phyloP scores from a whole-genome alignment of 2,113 vertebrate genomes.

The Galbula dea region DNA sequence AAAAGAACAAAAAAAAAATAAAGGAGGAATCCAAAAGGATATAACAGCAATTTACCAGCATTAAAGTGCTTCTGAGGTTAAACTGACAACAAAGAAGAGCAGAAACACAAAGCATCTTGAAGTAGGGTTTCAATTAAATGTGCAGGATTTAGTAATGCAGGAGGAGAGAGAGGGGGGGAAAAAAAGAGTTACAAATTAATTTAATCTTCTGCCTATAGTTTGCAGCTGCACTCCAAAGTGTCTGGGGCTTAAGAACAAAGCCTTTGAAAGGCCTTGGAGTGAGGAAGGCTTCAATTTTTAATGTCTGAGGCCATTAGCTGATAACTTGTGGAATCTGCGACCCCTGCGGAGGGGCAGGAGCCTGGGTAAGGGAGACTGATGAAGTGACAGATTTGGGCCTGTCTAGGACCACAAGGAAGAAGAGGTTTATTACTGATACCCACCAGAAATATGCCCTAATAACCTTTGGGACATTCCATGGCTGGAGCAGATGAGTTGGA shows the following conservation, averaged over 20 bases:
- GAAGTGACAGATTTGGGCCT: slow-evolving; percentile 71
- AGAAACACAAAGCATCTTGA: slow-evolving; percentile 75
- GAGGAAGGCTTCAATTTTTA: slow-evolving; percentile 81
- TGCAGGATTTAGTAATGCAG: slow-evolving; percentile 77
- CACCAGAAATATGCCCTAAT: slow-evolving; percentile 71
- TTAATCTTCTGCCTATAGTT: slow-evolving; percentile 87
- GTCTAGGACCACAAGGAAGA: slow-evolving; percentile 59
- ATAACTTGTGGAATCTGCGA: slow-evolving; percentile 82
- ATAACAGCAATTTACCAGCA: slow-evolving; percentile 76
- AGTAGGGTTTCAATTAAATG: slow-evolving; percentile 84
- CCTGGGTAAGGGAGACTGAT: slow-evolving; percentile 74
- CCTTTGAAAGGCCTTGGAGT: slow-evolving; percentile 77
- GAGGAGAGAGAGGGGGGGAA: neutral
- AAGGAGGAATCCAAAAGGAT: slow-evolving; percentile 70
- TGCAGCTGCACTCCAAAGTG: slow-evolving; percentile 76
- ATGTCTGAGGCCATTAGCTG: slow-evolving; percentile 88
- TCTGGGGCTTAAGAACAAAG: slow-evolving; percentile 80
- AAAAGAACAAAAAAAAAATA: neutral
- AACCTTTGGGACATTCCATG: slow-evolving; percentile 68
- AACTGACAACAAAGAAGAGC: slow-evolving; percentile 74
- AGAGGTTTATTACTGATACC: slow-evolving; percentile 69
- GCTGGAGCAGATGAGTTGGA: slow-evolving; percentile 53
- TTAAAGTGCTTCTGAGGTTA: slow-evolving; percentile 78
- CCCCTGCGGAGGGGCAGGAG: slow-evolving; percentile 79
- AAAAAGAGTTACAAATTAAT: slow-evolving; percentile 81